Percentiles rank a stretch among this genome's conserved stretches.
phyloP scores from a whole-genome alignment of 2,888 invertebrate species.

The Spialia ferax region DNA sequence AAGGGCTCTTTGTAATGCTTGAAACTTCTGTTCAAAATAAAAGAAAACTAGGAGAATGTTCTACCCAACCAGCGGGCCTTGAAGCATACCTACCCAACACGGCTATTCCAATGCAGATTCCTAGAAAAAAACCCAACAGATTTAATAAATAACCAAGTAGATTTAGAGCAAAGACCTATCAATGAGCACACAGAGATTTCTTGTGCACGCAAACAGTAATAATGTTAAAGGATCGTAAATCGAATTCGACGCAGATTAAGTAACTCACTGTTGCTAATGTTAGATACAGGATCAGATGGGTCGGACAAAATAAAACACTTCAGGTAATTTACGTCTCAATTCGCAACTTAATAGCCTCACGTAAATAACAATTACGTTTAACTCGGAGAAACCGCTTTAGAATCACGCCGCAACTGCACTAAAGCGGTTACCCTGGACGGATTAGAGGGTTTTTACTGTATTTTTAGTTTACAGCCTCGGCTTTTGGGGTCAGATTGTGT shows the following conservation, averaged over 20 bases:
- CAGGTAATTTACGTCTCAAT: conserved; percentile 37
- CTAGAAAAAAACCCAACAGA: no score
- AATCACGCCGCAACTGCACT: conserved; percentile 34
- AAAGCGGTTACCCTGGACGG: conserved; percentile 15
- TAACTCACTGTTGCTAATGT: conserved; percentile 29
- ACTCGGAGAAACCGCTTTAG: conserved; percentile 37
- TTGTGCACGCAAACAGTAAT: background rate
- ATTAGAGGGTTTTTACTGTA: conserved; percentile 28
- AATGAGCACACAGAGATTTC: background rate
- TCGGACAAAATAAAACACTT: conserved; percentile 37
- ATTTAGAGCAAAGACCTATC: background rate
- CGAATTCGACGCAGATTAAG: conserved; percentile 31
- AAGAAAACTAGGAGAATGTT: no score
- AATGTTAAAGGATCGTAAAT: conserved; percentile 26
- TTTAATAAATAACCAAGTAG: no score
- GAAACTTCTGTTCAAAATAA: no score
- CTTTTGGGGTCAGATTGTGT: conserved; percentile 24
- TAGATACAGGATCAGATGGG: conserved; percentile 30
- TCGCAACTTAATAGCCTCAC: conserved; percentile 36
- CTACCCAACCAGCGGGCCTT: no score
- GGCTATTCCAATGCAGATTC: no score
- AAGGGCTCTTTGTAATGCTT: no score
- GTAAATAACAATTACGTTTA: conserved; percentile 39
- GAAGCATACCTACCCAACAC: no score
- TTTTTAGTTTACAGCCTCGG: conserved; percentile 17